phyloP scores from a whole-genome alignment of 2,888 invertebrate species.

The Ichneumon xanthorius region DNA sequence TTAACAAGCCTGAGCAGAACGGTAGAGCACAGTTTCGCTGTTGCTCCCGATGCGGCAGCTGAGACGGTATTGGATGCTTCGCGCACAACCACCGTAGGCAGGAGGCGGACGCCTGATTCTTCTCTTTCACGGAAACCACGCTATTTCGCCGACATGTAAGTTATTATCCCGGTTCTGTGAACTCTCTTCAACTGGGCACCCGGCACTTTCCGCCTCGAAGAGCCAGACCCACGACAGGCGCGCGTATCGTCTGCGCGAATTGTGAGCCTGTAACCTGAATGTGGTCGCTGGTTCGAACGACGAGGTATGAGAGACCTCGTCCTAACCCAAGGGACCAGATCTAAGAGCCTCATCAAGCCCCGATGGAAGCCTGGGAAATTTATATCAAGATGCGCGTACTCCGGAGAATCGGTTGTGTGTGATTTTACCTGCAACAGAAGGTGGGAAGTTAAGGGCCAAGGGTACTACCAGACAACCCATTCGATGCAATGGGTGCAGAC shows the following conservation, averaged over 20 bases:
- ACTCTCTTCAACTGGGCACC: neutral
- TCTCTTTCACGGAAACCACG: neutral
- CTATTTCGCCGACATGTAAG: neutral
- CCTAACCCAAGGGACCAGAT: too few species aligned
- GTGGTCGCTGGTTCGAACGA: too few species aligned
- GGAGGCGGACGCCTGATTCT: neutral
- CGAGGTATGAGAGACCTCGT: too few species aligned
- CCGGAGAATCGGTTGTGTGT: neutral
- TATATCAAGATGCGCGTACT: neutral
- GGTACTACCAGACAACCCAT: neutral
- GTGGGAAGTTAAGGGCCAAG: neutral
- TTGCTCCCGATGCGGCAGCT: constrained; percentile 38
- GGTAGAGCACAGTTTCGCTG: constrained; percentile 1
- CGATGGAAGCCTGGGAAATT: too few species aligned
- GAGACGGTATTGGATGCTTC: constrained; percentile 34
- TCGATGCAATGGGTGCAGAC: constrained; percentile 12
- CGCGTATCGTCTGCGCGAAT: too few species aligned
- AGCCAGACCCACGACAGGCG: too few species aligned
- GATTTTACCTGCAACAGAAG: neutral
- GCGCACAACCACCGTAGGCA: neutral
- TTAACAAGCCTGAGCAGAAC: constrained; percentile 71
- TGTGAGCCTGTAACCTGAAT: too few species aligned
- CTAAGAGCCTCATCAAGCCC: too few species aligned
- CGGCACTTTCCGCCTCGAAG: too few species aligned
- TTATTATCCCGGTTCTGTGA: neutral